Percentiles rank a stretch among this genome's conserved stretches.
Conservation (phyloP, 2,888 invertebrate species). For the Ornithoptera priamus region DNA sequence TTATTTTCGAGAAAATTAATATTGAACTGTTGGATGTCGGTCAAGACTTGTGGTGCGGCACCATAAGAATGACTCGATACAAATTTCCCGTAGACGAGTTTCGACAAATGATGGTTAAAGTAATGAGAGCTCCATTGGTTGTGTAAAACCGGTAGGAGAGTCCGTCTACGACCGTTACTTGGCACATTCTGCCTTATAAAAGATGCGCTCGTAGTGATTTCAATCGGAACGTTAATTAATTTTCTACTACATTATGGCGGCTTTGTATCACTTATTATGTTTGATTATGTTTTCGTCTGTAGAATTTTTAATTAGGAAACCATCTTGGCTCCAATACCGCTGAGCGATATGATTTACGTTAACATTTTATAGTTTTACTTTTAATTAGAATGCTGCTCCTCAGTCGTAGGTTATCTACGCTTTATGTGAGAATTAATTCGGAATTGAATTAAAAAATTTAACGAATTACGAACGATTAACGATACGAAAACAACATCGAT, state of each 20-base stretch:
- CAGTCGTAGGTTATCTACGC: conserved; percentile 11
- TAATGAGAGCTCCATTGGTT: conserved; percentile 56
- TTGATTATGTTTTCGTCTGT: conserved; percentile 37
- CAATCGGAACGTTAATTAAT: conserved; percentile 74
- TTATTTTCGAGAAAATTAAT: neutral
- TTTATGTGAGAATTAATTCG: conserved; percentile 24
- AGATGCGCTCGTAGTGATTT: conserved; percentile 68
- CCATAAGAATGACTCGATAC: conserved; percentile 18
- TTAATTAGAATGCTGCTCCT: conserved; percentile 32
- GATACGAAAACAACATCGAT: conserved; percentile 15
- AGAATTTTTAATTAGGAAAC: conserved; percentile 39
- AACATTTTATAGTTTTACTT: conserved; percentile 34
- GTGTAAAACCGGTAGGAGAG: conserved; percentile 76
- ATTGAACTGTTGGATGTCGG: neutral
- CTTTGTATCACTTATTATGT: conserved; percentile 52
- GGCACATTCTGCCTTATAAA: conserved; percentile 66
- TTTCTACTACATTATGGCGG: conserved; percentile 66
- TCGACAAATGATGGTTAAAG: conserved; percentile 65
- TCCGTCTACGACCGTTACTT: conserved; percentile 71
- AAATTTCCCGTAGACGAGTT: conserved; percentile 42
- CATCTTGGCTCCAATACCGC: conserved; percentile 29
- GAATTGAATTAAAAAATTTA: conserved; percentile 16
- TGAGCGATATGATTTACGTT: conserved; percentile 32
- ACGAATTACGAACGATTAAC: conserved; percentile 20
- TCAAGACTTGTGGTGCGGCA: neutral